Base-by-base conservation (phyloP, 2,888 invertebrate genomes). In the Acanthacorydalis orientalis region DNA sequence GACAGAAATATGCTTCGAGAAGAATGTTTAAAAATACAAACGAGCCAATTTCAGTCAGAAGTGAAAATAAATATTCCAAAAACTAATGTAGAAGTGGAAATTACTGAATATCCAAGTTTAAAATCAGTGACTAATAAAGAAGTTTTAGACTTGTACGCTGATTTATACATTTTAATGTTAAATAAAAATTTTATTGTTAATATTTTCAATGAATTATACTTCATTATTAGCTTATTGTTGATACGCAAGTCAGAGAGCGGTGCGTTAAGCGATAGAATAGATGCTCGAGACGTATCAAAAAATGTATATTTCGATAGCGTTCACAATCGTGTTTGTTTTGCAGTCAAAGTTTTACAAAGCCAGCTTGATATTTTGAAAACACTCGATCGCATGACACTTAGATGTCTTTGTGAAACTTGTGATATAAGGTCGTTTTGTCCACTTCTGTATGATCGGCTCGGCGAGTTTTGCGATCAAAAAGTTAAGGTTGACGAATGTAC, bases 261-360 rank as follows among this genome's bases (percentile, higher is more conserved):
- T 52, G 0, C 64, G 66, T 12, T 11, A 12, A 39, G 23, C 32
- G 23, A 16, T 31, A 33, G 32, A n/a, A 16, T 10, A 48, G 46
- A 1, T 57, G 57, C 6, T 59, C 56, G 41, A 42, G 32, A 31
- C 7, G 44, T 10, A 2, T 53, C 47, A 41, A 45, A 46, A 4
- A 47, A 50, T 39, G 45, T 47, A 49, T 47, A 42, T 35, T 38
- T 31, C 9, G 43, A 48, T n/a, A 23, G 46, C 32, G 51, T 50
- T 9, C 77, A 81, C 52, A 84, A 89, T 59, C 78, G 83, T 55
- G 75, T 85, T 3, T 88, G 82, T 66, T 90, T 89, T 67, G 77
- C 85, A 16, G 66, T 77, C 0, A 69, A 71, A 48, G 75, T 81
- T 1, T 63, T 90, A 31, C 73, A 76, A 60, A 65, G 70, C 31